Evolutionary conservation across 2,797 vertebrate species (phyloP).

Genomic region (Falco columbarius): DNA sequence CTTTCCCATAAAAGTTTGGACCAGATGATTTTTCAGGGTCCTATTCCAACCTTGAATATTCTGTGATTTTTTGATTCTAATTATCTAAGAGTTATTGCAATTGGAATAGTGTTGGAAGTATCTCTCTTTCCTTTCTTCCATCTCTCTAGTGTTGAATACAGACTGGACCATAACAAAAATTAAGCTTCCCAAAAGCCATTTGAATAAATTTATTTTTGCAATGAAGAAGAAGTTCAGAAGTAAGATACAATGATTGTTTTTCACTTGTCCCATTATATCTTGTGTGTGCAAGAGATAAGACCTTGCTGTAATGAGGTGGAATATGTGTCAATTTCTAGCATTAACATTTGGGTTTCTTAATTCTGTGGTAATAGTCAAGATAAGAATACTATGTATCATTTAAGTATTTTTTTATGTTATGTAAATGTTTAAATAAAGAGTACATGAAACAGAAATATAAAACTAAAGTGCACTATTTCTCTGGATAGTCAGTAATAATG

Average conservation of each 20-base stretch:
- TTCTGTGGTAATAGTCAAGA: neutral
- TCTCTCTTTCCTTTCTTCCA: neutral
- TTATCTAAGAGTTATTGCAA: neutral
- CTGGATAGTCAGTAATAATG: neutral
- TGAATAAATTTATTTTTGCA: neutral
- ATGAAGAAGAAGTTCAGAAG: neutral
- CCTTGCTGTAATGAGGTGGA: neutral
- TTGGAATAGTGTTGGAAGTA: neutral
- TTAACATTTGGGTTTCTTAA: neutral
- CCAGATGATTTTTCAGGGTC: neutral
- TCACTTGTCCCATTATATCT: neutral
- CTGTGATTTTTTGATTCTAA: neutral
- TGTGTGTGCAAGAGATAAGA: neutral
- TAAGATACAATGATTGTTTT: neutral
- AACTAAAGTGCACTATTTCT: neutral
- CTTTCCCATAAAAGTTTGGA: neutral
- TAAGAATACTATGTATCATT: neutral
- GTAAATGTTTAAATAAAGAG: neutral
- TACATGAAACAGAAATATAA: neutral
- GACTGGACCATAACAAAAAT: neutral
- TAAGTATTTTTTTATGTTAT: neutral
- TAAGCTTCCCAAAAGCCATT: neutral
- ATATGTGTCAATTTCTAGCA: neutral
- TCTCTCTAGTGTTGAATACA: neutral
- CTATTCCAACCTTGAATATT: neutral